Conservation (phyloP, 2,888 invertebrate genomes). For the Rambutsinella grinnellia region DNA sequence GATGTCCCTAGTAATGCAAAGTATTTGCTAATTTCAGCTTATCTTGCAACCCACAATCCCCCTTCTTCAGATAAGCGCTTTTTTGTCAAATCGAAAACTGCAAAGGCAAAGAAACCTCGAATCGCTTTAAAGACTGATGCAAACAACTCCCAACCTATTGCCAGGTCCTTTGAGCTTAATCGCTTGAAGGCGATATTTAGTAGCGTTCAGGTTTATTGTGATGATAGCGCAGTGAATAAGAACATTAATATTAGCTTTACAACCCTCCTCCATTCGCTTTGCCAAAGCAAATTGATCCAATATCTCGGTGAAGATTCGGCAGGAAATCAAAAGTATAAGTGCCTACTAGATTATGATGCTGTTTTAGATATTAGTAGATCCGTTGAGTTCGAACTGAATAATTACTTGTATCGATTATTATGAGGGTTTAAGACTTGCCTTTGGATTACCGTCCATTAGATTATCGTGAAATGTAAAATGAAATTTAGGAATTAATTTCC, state of each 20-base stretch:
- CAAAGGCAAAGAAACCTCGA: constrained; percentile 72
- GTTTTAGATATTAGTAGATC: constrained; percentile 75
- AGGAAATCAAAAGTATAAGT: constrained; percentile 87
- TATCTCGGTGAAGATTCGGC: constrained; percentile 79
- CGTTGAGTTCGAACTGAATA: constrained; percentile 56
- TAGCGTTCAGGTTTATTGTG: constrained; percentile 73
- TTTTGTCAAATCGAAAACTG: constrained; percentile 82
- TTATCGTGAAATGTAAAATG: too few relatives aligned
- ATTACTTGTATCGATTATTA: constrained; percentile 49
- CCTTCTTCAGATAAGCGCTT: constrained; percentile 87
- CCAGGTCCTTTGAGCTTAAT: constrained; percentile 85
- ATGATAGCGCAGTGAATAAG: constrained; percentile 28
- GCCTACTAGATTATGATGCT: constrained; percentile 86
- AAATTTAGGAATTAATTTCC: too few relatives aligned
- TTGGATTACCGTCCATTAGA: too few relatives aligned
- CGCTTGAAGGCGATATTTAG: constrained; percentile 90
- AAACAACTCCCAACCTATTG: background rate
- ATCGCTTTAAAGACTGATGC: constrained; percentile 71
- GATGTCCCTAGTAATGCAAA: constrained; percentile 88
- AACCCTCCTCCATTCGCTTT: constrained; percentile 81
- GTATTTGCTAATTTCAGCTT: constrained; percentile 89
- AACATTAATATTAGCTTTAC: constrained; percentile 50
- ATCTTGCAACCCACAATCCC: constrained; percentile 93
- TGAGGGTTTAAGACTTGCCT: too few relatives aligned
- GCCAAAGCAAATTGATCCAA: constrained; percentile 83